Evolutionary conservation across 1,140 invertebrate species (phyloP), one percentile per base, ranked within the genome.

Genomic region (Tenebrio molitor): DNA sequence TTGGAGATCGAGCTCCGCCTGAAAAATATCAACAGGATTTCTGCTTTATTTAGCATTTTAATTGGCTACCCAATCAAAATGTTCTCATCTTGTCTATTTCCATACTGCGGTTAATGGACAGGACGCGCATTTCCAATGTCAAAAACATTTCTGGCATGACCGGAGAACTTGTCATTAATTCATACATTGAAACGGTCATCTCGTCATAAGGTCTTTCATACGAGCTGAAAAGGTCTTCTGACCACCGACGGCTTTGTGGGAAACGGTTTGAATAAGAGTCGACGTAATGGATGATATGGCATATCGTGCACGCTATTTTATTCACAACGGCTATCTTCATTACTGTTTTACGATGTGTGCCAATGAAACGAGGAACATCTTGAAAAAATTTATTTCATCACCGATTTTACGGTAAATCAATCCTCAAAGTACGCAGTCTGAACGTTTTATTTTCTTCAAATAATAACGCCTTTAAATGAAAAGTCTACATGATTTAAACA

Each of bases 261-360:
- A 58, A 58, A 14, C n/a, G 50, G 15, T 58, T 58, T 29, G 23
- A 58, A 58, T 58, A 29, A 58, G 23, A 29, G n/a, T 17, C n/a
- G 21, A 10, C 23, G 50, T 58, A 58, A 58, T 58, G 50, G 50
- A 58, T 58, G 50, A 58, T 29, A 14, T 23, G 23, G 21, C 23
- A 58, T 29, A 58, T 29, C 50, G 23, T 58, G 50, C 23, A 34
- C 23, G 23, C 21, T 58, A 29, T 58, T 58, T 58, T 58, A 58
- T 58, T 58, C n/a, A 58, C 50, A 58, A 33, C n/a, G 23, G 23
- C 50, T 29, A 58, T 58, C 50, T 58, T 58, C 50, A 58, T 58
- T 58, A 58, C 23, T 25, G 29, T 58, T 58, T 29, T 14, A 29
- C 23, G 21, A 15, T 7, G 1, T 25, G 46, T 29, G 8, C 21